These are phyloP conservation scores for Eilema griseolum DNA, from an alignment of 2,888 invertebrate species.

Conservation along the genomic window DNA sequence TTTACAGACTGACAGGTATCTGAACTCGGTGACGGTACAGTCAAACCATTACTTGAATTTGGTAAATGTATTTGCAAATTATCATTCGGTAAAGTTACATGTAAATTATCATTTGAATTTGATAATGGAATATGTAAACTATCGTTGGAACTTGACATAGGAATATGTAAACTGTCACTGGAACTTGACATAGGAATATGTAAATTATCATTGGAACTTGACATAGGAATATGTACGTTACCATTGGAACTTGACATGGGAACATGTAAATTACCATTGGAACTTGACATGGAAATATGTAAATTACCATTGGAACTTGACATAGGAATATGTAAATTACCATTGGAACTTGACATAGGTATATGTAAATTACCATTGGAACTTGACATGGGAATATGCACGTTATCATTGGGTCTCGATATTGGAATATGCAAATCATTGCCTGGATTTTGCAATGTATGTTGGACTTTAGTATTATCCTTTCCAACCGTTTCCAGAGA, in stretches of 20 bases:
- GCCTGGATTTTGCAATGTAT: slow-evolving; percentile 22
- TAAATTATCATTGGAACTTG: slow-evolving; percentile 29
- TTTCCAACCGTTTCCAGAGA: slow-evolving; percentile 64
- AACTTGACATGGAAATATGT: slow-evolving; percentile 27
- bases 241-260: slow-evolving; percentile 27
- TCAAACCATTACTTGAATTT: slow-evolving; percentile 6
- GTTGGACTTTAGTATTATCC: slow-evolving; percentile 10
- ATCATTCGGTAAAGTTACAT: slow-evolving; percentile 11
- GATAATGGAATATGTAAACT: slow-evolving; percentile 30
- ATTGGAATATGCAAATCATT: slow-evolving; percentile 24
- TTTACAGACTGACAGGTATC: slow-evolving; percentile 4
- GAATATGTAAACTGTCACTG: slow-evolving; percentile 29
- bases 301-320: slow-evolving; percentile 23
- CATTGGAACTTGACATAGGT: slow-evolving; percentile 27
- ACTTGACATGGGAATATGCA: slow-evolving; percentile 31
- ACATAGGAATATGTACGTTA: slow-evolving; percentile 25
- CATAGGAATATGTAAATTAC: slow-evolving; percentile 29
- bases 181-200: slow-evolving; percentile 30
- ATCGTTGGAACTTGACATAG: slow-evolving; percentile 24
- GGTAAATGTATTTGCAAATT: slow-evolving; percentile 15
- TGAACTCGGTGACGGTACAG: slow-evolving; percentile 11
- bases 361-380: slow-evolving; percentile 25
- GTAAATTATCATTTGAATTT: slow-evolving; percentile 18
- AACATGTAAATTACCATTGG: slow-evolving; percentile 30
- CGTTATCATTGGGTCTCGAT: slow-evolving; percentile 19